These are phyloP conservation scores for Sussaba pulchella DNA, from an alignment of 2,888 invertebrate genomes.

Conservation along the genomic window DNA sequence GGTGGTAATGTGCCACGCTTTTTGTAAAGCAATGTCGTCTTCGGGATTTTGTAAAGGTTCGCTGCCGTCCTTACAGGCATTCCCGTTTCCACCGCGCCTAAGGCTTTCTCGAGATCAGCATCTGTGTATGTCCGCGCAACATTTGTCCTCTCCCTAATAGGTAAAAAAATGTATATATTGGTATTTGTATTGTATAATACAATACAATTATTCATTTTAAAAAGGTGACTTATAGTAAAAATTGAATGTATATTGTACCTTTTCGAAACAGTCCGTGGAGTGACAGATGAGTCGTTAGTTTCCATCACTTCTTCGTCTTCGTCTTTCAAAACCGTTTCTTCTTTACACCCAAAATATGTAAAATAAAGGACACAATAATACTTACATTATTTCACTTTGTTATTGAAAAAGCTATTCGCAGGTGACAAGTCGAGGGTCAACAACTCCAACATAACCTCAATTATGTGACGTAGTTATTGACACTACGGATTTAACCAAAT, in stretches of 20 bases:
- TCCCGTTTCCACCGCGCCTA: slow-evolving; percentile 11
- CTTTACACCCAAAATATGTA: slow-evolving; percentile 17
- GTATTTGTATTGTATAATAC: no score
- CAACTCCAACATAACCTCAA: no score
- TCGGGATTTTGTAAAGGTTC: slow-evolving; percentile 23
- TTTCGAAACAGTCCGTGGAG: slow-evolving; percentile 4
- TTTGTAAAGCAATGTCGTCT: slow-evolving; percentile 39
- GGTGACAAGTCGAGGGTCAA: no score
- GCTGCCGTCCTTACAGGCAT: slow-evolving; percentile 19
- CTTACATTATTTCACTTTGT: slow-evolving; percentile 32
- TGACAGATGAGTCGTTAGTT: slow-evolving; percentile 15
- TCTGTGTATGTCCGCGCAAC: neutral
- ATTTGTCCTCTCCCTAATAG: slow-evolving; percentile 2
- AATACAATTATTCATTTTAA: neutral
- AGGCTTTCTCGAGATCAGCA: neutral
- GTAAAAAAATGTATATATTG: neutral
- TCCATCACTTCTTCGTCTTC: slow-evolving; percentile 12
- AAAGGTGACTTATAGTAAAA: slow-evolving; percentile 14
- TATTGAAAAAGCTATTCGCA: slow-evolving; percentile 23
- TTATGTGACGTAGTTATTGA: no score
- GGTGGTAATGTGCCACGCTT: slow-evolving; percentile 27
- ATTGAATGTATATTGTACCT: slow-evolving; percentile 18
- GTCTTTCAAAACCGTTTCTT: neutral
- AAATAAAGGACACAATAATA: slow-evolving; percentile 23
- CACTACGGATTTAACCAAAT: no score